Base-by-base conservation (phyloP, 2,797 vertebrate species). In the Dallia pectoralis region DNA sequence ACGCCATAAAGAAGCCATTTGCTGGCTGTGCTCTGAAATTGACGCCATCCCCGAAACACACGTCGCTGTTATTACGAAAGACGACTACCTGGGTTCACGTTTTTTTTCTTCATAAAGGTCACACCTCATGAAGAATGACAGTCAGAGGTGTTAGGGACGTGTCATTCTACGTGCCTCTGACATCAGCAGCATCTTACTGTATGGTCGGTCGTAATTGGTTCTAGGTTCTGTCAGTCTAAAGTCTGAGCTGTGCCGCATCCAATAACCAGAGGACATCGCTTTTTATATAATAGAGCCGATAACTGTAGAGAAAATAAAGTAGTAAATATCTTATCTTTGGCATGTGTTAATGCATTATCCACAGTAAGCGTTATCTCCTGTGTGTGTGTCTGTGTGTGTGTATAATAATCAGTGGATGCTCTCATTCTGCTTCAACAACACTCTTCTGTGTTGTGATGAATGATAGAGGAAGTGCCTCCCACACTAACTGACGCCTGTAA, bases 391-490 rank as follows among this genome's bases (percentile, higher is more conserved):
- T 66, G 53, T 80, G 74, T 33, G 70, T 79, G 74, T 69, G 74
- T 53, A 51, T 79, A 69, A 70, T 66, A 79, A 69, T 56, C 74
- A 67, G 67, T 72, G 59, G 47, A 51, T 49, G 64, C 69, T 77
- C 19, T 68, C 5, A 79, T 75, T 53, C 25, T 76, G 77, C 65
- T 25, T 9, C 49, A 78, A 81, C 84, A 74, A 79, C 77, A 73
- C 74, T 77, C 67, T 66, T 40, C 66, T 64, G 68, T 70, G 25
- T 74, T 81, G 66, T 40, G 64, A 49, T 78, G 71, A 77, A 47
- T 72, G 71, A 47, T 72, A 61, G 72, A 36, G 29, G 74, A 74
- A 69, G 67, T 75, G 74, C 71, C 72, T 63, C 80, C 77, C 81
- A 81, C 81, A 76, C 69, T 32, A 22, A 59, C 40, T 29, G 1